These are phyloP conservation scores for Nannoperca australis DNA, from an alignment of 2,797 vertebrate genomes.

Conservation along the genomic window DNA sequence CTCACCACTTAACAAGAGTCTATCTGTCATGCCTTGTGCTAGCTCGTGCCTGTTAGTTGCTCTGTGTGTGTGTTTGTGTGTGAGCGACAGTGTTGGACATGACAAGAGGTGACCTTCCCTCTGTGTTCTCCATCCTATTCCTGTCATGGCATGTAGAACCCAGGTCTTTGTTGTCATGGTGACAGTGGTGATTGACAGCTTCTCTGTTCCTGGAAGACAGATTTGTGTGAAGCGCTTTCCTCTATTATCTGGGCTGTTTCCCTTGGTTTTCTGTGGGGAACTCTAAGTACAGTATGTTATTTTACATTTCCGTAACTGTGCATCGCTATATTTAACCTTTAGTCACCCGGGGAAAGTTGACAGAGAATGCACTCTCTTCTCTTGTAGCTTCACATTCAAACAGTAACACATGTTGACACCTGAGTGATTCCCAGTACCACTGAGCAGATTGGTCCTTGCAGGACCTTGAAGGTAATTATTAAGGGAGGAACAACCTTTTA, in stretches of 20 bases:
- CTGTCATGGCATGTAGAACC: constrained; percentile 67
- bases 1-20: constrained; percentile 64
- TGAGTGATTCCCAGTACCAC: constrained; percentile 2
- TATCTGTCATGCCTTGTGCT: constrained; percentile 58
- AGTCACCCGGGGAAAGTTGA: constrained; percentile 8
- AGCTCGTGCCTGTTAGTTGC: constrained; percentile 30
- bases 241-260: constrained; percentile 64
- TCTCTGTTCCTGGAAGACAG: constrained; percentile 71
- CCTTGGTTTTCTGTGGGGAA: constrained; percentile 33
- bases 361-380: neutral
- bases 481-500: constrained; percentile 20
- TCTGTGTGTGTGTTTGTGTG: constrained; percentile 31
- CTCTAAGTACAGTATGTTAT: constrained; percentile 41
- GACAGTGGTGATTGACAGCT: constrained; percentile 77
- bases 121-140: constrained; percentile 69
- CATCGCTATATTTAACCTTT: constrained; percentile 47
- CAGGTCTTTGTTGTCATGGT: constrained; percentile 76
- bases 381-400: constrained; percentile 14
- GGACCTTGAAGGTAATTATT: constrained; percentile 41
- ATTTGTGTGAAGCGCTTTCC: constrained; percentile 66
- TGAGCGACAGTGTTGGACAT: constrained; percentile 71
- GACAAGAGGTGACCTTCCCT: constrained; percentile 82
- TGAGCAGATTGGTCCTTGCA: constrained; percentile 23
- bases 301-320: constrained; percentile 36
- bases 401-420: constrained; percentile 39